Evolutionary conservation across 1,140 invertebrate species (phyloP).

Genomic region (Drosophila pachea): DNA sequence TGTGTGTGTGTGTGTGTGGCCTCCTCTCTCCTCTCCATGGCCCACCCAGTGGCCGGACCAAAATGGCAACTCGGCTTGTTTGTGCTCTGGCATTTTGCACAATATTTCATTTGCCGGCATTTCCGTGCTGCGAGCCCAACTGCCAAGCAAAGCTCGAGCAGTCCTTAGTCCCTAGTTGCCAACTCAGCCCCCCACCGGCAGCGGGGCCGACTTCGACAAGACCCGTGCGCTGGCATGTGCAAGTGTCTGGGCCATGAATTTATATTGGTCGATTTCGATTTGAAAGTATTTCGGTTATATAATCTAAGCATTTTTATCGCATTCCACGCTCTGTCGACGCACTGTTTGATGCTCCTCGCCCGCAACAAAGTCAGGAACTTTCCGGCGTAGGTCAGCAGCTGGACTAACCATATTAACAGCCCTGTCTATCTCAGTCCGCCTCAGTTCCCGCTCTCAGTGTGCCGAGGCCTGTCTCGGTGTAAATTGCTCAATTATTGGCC

Average conservation of each 20-base stretch:
- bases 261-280: slow-evolving; percentile 77
- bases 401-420: neutral
- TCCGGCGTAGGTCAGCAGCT: slow-evolving; percentile 11
- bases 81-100: slow-evolving; percentile 40
- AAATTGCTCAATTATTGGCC: slow-evolving; percentile 75
- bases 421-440: too few relatives aligned
- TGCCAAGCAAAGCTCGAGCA: slow-evolving; percentile 1
- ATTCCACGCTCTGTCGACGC: slow-evolving; percentile 55
- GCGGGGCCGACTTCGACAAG: neutral
- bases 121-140: slow-evolving; percentile 28
- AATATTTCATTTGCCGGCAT: slow-evolving; percentile 68
- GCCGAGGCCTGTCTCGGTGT: slow-evolving; percentile 55
- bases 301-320: slow-evolving; percentile 73
- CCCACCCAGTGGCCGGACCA: slow-evolving; percentile 3
- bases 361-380: slow-evolving; percentile 19
- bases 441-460: too few relatives aligned
- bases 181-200: slow-evolving; percentile 2
- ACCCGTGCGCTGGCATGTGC: slow-evolving; percentile 46
- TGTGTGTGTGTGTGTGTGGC: neutral
- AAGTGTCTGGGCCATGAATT: slow-evolving; percentile 76
- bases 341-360: slow-evolving; percentile 51
- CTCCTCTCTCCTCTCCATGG: neutral
- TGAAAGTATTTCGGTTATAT: slow-evolving; percentile 76
- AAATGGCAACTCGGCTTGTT: slow-evolving; percentile 55
- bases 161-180: neutral